Base-by-base conservation (phyloP, 1,140 invertebrate species). In the Heliconius eleuchia region DNA sequence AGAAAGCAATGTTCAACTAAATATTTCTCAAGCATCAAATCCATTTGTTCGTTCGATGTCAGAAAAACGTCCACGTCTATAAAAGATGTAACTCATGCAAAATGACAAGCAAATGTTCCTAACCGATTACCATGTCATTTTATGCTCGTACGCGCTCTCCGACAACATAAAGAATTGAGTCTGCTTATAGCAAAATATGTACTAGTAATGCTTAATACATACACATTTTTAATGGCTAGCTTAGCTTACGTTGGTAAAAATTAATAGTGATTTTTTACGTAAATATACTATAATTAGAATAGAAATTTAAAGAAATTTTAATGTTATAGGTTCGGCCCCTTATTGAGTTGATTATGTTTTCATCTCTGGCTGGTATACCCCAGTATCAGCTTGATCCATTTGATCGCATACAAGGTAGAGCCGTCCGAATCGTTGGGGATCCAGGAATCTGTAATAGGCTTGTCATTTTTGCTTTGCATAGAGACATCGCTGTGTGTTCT, bases 81-180 rank as follows among this genome's bases (percentile, higher is more conserved):
- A 78, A 75, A 75, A 81, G 74, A 80, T 80, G 74, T 76, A 80
- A 76, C 74, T 80, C 74, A 79, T 60, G 78, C 60, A 71, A 77
- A 81, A 81, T 81, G 80, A 81, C 80, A 81, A 81, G 80, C 80
- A 78, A 78, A 81, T 81, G 75, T 81, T 75, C 73, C 50, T 81
- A 73, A 81, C 13, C 76, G 80, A 81, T 81, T 81, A 73, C 80
- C 76, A 60, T 75, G 80, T 81, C 80, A 71, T 37, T 81, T 76
- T 81, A 34, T 70, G 75, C 79, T 74, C 55, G 79, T 66, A 74
- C 75, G 73, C 71, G 75, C 74, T 37, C 42, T 73, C 34, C 1
- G 80, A 81, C 80, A 78, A 72, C 66, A 77, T 81, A 78, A 81
- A 81, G 76, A 81, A 78, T 71, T 78, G 71, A 72, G 60, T 39